These are phyloP conservation scores for Tiliqua scincoides DNA, from an alignment of 2,113 vertebrate species.

Conservation along the genomic window DNA sequence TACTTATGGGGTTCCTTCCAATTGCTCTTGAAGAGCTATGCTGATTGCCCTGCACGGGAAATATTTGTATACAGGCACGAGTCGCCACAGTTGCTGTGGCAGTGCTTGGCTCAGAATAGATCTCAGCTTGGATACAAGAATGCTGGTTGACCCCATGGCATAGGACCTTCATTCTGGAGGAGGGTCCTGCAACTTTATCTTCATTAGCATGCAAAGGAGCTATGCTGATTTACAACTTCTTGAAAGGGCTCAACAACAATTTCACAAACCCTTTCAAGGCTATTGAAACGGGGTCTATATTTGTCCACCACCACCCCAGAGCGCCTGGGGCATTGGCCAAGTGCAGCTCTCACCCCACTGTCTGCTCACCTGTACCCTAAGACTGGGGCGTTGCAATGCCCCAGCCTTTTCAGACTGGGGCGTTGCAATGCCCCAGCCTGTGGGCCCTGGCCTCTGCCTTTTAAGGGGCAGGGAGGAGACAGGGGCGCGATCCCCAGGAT, in stretches of 20 bases:
- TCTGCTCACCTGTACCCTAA: not conserved
- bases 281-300: not conserved
- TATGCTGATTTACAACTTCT: not conserved
- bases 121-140: not conserved
- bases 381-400: no score
- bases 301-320: not conserved
- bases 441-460: no score
- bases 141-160: not conserved
- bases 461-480: no score
- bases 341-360: not conserved
- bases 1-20: not conserved
- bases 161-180: not conserved
- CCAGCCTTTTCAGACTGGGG: no score
- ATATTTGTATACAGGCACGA: not conserved
- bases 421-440: no score
- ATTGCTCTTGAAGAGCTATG: not conserved
- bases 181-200: not conserved
- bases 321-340: not conserved
- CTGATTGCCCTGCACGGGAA: not conserved
- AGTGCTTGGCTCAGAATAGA: not conserved
- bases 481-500: no score
- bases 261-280: no score
- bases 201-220: not conserved
- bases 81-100: no score
- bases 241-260: no score